These are phyloP conservation scores for Montipora sp. DNA, from an alignment of 64 coral and sea anemone genomes.

Conservation along the genomic window DNA sequence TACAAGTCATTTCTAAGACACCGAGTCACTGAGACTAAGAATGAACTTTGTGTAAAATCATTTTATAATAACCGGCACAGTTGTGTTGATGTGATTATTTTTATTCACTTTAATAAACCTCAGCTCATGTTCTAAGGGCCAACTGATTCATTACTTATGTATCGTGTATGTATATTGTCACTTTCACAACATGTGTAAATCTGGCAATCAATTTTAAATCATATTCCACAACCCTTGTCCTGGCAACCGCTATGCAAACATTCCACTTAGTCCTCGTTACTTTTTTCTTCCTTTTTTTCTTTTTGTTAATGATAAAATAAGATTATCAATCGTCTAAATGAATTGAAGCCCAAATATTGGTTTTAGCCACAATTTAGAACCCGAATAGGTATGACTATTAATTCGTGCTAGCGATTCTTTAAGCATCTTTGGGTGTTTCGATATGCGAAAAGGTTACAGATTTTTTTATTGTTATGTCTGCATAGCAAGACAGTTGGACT, in stretches of 20 bases:
- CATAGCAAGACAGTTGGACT: slow-evolving; percentile 18
- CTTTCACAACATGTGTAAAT: slow-evolving; percentile 24
- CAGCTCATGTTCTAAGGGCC: not conserved
- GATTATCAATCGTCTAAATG: not conserved
- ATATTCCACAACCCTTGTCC: slow-evolving; percentile 19
- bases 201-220: not conserved
- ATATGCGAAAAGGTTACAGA: slow-evolving; percentile 22
- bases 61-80: not conserved
- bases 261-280: not conserved
- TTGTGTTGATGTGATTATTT: slow-evolving; percentile 4
- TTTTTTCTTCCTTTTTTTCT: not conserved
- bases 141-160: slow-evolving; percentile 11
- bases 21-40: not conserved
- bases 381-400: too few relatives aligned
- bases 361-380: not conserved
- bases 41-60: slow-evolving; percentile 3
- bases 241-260: slow-evolving; percentile 24
- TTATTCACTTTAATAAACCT: slow-evolving; percentile 20
- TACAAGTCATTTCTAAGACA: slow-evolving; percentile 1
- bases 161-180: not conserved
- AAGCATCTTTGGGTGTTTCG: not conserved
- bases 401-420: not conserved
- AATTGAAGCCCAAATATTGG: not conserved
- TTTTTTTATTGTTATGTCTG: slow-evolving; percentile 1
- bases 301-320: not conserved